Evolutionary conservation across 2,888 invertebrate genomes (phyloP), one percentile per base, ranked within the genome.

Genomic region (Geotrupes spiniger): DNA sequence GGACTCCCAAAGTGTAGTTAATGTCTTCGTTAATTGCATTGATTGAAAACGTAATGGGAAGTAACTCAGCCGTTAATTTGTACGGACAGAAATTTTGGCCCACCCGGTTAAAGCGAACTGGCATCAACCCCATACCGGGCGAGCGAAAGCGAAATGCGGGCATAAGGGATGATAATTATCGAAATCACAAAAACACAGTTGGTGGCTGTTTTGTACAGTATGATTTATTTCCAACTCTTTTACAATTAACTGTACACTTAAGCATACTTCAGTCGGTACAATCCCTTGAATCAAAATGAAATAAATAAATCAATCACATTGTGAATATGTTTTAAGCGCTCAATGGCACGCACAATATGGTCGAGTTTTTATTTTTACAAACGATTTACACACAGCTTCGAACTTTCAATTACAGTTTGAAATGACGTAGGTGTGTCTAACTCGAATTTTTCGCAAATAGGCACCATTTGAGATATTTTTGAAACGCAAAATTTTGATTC

Each of bases 151-250:
- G 49, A 52, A 42, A 63, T 63, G 61, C 61, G 62, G 62, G 63
- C 46, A 57, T 54, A 56, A 51, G 59, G 60, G 60, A 56, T 55
- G 63, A 51, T 60, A 62, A 64, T 62, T 60, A 60, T 53, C 44
- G 49, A 59, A 56, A 61, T 57, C 50, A 62, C 62, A 64, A 64
- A 62, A 59, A 59, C 61, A 45, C 63, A 58, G 63, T 56, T 42
- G 61, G 64, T 51, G 53, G 50, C 56, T 58, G 46, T 52, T 54
- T 52, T 56, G 53, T 52, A 54, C 53, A 54, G 48, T 52, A 56
- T 60, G 61, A 61, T 61, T 60, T 58, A 60, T 61, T 45, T 51
- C 28, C 31, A 51, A 46, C 38, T 49, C 37, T 43, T 42, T 17
- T 36, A 42, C 33, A 21, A 29, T 27, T 47, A 37, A 25, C 37